Base-by-base conservation (phyloP, 2,888 invertebrate genomes). In the Celastrina argiolus region DNA sequence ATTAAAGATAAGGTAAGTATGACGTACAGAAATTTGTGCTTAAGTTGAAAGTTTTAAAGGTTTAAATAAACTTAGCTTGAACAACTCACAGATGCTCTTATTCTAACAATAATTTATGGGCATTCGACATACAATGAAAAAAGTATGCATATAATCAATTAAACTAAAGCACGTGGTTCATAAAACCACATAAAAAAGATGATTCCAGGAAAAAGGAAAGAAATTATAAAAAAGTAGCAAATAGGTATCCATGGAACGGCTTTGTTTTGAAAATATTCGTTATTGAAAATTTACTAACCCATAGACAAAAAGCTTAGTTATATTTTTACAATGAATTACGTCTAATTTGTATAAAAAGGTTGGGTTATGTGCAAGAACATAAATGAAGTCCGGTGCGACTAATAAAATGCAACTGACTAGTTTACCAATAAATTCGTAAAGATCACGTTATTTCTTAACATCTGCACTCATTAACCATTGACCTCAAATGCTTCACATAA, bases 341-440 rank as follows among this genome's bases (percentile, higher is more conserved):
- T 18, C 34, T 59, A 34, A 59, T 59, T 59, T 31, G 59, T 59
- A 36, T 34, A 59, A 59, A 59, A 59, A 34, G 59, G 31, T 59
- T 59, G 59, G 59, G 12, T 58, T 58, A 58, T 59, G 59, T 59
- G 59, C 59, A 59, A 59, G 10, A 59, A 59, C 34, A 59, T 12
- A 56, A 31, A 36, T 16, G 12, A 16, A 31, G n/a, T 36, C 34
- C 36, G 12, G 16, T 59, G 59, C 59, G 67, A 51, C 68, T 70
- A 71, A 63, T 68, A 64, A 64, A 64, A 68, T 70, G 70, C 59
- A 45, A 71, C 59, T 75, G 74, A 76, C 76, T 78, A 81, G 78
- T 79, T 79, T 78, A 80, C 76, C 77, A 75, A 77, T 83, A 81
- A 84, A 84, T 84, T 85, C 83, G 82, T 81, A 81, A 74, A 81